A percentile compares a stretch with the other conserved stretches of the same genome.
These are phyloP conservation scores for Mormyrops boulengeri DNA, from an alignment of 2,797 vertebrate species.

Conservation along the genomic window DNA sequence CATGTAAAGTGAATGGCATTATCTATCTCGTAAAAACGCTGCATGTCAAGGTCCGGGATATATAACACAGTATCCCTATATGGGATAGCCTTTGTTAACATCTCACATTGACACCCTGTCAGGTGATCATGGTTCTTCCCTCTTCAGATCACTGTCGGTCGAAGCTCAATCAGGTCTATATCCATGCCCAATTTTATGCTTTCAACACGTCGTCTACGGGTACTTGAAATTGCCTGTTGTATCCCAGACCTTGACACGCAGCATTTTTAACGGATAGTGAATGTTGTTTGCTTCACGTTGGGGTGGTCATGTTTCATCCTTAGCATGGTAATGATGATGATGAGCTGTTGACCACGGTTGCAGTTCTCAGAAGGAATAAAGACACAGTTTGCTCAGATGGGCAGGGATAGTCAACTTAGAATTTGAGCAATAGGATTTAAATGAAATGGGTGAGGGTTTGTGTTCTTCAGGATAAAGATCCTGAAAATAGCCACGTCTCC, in stretches of 20 bases:
- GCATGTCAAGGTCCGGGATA: neutral
- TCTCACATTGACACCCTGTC: neutral
- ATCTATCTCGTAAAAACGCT: neutral
- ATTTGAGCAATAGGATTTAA: neutral
- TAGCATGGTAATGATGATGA: neutral
- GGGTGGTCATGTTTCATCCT: neutral
- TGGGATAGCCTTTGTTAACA: neutral
- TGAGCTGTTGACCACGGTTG: too few species aligned
- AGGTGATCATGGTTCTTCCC: neutral
- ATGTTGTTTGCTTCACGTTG: neutral
- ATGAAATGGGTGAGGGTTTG: slow-evolving; percentile 24
- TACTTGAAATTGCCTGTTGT: too few species aligned
- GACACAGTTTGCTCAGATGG: neutral
- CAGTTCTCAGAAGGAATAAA: neutral
- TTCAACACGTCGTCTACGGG: too few species aligned
- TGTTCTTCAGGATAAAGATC: slow-evolving; percentile 32
- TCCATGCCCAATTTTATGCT: neutral
- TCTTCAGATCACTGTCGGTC: neutral
- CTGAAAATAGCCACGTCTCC: slow-evolving; percentile 36
- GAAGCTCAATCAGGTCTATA: too few species aligned
- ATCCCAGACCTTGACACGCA: neutral
- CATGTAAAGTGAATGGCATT: neutral
- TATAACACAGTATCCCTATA: neutral
- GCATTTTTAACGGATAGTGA: neutral
- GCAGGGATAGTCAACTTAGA: neutral